Base-by-base conservation (phyloP, 2,113 vertebrate species). In the Epinephelus cyanopodus region DNA sequence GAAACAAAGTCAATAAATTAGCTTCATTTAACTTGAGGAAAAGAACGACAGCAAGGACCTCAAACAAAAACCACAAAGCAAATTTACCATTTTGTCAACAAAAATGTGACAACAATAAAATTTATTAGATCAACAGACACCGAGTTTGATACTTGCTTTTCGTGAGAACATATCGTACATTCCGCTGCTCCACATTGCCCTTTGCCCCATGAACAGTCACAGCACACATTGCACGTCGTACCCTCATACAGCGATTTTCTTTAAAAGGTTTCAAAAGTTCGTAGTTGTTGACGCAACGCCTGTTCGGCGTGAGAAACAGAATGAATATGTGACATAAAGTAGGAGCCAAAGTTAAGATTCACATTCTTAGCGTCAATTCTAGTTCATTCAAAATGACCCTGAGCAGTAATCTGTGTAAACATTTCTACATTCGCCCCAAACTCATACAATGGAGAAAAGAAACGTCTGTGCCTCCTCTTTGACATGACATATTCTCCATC, bases 331-430 rank as follows among this genome's bases (percentile, higher is more conserved):
- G 57, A 85, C 27, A 45, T 5, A 52, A 62, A 72, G 52, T 2
- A 37, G 77, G 83, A 82, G 79, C 78, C 71, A 69, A 72, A 48
- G 76, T 58, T 66, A 66, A 75, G 70, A 65, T 80, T 52, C 83
- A 94, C 90, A 92, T 92, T 93, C 92, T 89, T 87, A 86, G 73
- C 81, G 85, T 92, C 85, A 84, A 85, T 89, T 89, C 77, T 62
- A 85, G 81, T 94, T 88, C 80, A 90, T 86, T 88, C 87, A 47
- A 90, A 88, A 92, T 86, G 88, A 95, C 94, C 95, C 94, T 95
- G 94, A 95, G 95, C 91, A 87, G 84, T 90, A 89, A 88, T 84
- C 84, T 77, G 86, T 89, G 93, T 95, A 93, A 95, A 95, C 93
- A 92, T 90, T 87, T 90, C 85, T 81, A 94, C 82, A 88, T 89